These are phyloP conservation scores for Coregonus ussuriensis DNA, from an alignment of 2,797 vertebrate genomes.

Conservation along the genomic window DNA sequence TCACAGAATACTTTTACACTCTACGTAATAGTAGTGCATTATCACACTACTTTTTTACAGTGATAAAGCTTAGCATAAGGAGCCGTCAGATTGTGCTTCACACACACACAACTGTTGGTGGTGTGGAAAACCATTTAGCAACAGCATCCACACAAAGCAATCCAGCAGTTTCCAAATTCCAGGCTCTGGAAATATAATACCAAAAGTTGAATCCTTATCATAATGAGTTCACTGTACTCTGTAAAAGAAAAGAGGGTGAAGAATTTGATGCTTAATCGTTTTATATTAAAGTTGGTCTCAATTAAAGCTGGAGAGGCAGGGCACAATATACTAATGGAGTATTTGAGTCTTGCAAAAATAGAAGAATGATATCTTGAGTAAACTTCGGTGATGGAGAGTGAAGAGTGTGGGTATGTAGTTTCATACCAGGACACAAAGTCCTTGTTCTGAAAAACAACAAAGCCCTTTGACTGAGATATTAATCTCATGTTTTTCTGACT, in stretches of 20 bases:
- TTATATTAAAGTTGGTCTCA: conserved; percentile 44
- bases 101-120: conserved; percentile 12
- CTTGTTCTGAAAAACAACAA: conserved; percentile 22
- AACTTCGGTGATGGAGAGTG: conserved; percentile 49
- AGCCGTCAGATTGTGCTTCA: not conserved
- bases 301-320: conserved; percentile 48
- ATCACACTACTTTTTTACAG: not conserved
- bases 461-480: conserved; percentile 15
- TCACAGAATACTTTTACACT: not conserved
- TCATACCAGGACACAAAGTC: conserved; percentile 36
- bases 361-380: conserved; percentile 63
- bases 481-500: conserved; percentile 40
- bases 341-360: conserved; percentile 47
- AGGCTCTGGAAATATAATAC: conserved; percentile 36
- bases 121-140: conserved; percentile 45
- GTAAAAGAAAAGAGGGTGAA: conserved; percentile 46
- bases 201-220: conserved; percentile 42
- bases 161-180: conserved; percentile 33
- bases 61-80: not conserved
- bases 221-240: conserved; percentile 32
- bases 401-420: conserved; percentile 11
- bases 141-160: conserved; percentile 29
- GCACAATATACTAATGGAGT: conserved; percentile 37
- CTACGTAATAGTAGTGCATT: not conserved
- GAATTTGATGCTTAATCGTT: conserved; percentile 57